Base-by-base conservation (phyloP, 2,888 invertebrate genomes). In the Nesidiocoris tenuis region DNA sequence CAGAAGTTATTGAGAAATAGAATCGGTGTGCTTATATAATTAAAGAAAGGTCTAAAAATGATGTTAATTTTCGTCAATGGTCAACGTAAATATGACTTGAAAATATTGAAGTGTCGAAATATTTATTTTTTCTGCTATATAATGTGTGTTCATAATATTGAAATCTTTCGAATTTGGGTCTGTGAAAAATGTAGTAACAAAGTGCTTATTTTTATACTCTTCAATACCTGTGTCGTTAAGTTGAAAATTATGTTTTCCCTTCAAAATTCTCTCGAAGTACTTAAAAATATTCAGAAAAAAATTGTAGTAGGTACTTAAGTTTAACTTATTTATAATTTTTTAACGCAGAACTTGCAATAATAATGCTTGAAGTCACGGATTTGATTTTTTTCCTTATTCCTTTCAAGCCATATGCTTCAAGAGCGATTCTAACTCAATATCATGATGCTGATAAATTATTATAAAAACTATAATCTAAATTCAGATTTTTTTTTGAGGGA, bases 201-300 rank as follows among this genome's bases (percentile, higher is more conserved):
- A 63, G 61, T 72, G 72, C 72, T 72, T 72, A 72, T 72, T 72
- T 72, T 72, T 72, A 55, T 72, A 72, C 63, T 61, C 72, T 59
- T 18, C 39, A 72, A 72, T 18, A 18, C n/a, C n/a, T n/a, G n/a
- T n/a, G 70, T 63, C 21, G 39, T 61, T 72, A 72, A 72, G 25
- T 61, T 70, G 3, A 18, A 59, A 59, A 59, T n/a, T 59, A 59
- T 18, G 3, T 72, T 72, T 54, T 72, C 61, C 21, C 54, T 72
- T 72, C 21, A 61, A 72, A 61, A 39, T 72, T 57, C 61, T 72
- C 63, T 72, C 25, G 54, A 39, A 61, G 72, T 72, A 72, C 72
- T 72, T 70, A 70, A 70, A 70, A 59, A 56, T n/a, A n/a, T n/a
- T n/a, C n/a, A n/a, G n/a, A n/a, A n/a, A n/a, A n/a, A n/a, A n/a